These are phyloP conservation scores for Pterocles burchelli DNA, from an alignment of 2,113 vertebrate genomes.

Conservation along the genomic window DNA sequence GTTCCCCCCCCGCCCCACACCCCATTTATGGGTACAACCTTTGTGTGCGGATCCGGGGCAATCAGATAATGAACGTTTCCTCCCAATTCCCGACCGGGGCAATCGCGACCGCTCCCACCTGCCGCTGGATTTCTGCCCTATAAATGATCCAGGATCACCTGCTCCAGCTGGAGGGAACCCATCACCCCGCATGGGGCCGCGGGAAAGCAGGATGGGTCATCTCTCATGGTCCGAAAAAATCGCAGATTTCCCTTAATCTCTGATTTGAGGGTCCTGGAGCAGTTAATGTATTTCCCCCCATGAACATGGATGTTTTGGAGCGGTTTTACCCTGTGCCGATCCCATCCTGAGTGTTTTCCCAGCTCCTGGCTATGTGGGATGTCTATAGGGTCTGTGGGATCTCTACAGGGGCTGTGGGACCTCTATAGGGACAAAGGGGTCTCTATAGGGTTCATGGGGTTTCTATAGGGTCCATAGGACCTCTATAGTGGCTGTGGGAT, in stretches of 20 bases:
- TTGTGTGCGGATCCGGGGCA: neutral
- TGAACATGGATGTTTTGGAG: neutral
- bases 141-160: neutral
- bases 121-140: neutral
- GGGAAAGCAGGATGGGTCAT: neutral
- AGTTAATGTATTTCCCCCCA: accelerated
- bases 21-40: neutral
- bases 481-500: too few species aligned
- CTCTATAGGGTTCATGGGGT: neutral
- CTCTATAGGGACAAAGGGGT: too few species aligned
- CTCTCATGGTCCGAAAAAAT: neutral
- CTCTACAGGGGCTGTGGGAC: neutral
- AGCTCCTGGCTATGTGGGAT: neutral
- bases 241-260: neutral
- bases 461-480: neutral
- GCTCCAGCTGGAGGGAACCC: neutral
- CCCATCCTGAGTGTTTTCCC: neutral
- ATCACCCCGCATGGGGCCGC: accelerated
- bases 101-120: neutral
- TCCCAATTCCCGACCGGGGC: neutral
- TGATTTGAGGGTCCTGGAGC: neutral
- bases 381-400: neutral
- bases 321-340: neutral
- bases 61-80: neutral
- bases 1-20: neutral